These are phyloP conservation scores for Deilephila porcellus DNA, from an alignment of 2,888 invertebrate genomes.

Conservation along the genomic window DNA sequence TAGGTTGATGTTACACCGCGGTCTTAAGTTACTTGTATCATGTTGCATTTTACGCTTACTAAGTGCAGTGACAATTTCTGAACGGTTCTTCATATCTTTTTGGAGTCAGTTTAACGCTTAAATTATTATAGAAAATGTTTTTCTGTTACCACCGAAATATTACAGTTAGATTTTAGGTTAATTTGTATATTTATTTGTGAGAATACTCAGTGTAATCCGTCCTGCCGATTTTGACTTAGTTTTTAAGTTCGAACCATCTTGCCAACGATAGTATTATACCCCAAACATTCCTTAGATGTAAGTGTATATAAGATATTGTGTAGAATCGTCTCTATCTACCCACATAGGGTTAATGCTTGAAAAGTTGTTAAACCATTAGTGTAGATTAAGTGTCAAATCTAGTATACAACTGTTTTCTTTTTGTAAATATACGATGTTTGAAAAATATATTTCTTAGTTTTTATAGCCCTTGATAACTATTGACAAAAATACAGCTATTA, in stretches of 20 bases:
- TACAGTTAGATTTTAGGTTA: slow-evolving; percentile 13
- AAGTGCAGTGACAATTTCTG: slow-evolving; percentile 29
- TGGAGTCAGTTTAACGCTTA: not conserved
- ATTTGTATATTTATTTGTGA: slow-evolving; percentile 42
- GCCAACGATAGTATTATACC: slow-evolving; percentile 74
- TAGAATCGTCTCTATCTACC: slow-evolving; percentile 35
- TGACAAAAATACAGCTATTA: not conserved
- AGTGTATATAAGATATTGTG: slow-evolving; percentile 45
- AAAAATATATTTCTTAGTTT: slow-evolving; percentile 35
- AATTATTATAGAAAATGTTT: slow-evolving; percentile 20
- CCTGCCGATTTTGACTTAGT: slow-evolving; percentile 66
- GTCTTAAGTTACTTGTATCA: slow-evolving; percentile 60
- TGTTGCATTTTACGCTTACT: slow-evolving; percentile 64
- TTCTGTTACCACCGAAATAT: slow-evolving; percentile 35
- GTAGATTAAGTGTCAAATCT: slow-evolving; percentile 37
- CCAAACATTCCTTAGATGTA: slow-evolving; percentile 43
- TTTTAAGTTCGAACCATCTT: slow-evolving; percentile 65
- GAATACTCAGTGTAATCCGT: slow-evolving; percentile 71
- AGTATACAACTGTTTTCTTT: slow-evolving; percentile 54
- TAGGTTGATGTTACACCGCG: slow-evolving; percentile 4
- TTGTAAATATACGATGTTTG: slow-evolving; percentile 74
- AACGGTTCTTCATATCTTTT: not conserved
- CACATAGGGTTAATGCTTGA: slow-evolving; percentile 8
- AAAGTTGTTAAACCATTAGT: slow-evolving; percentile 33
- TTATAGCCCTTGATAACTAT: not conserved